These are phyloP conservation scores for Mystacides longicornis DNA, from an alignment of 2,888 invertebrate genomes.

Conservation along the genomic window DNA sequence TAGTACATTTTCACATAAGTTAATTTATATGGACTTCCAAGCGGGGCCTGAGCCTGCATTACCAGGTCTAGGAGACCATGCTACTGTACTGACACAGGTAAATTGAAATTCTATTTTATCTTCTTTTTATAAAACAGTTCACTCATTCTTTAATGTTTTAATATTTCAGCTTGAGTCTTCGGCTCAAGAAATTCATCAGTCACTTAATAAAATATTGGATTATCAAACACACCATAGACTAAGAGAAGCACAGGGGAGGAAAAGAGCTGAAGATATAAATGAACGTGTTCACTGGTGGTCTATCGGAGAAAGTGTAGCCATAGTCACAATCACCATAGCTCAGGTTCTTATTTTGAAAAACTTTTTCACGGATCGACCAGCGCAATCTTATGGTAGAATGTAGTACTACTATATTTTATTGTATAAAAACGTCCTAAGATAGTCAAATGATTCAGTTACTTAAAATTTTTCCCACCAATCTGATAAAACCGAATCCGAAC, in stretches of 20 bases:
- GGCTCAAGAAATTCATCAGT: constrained; percentile 83
- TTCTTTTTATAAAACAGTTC: background rate
- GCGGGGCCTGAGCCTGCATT: constrained; percentile 84
- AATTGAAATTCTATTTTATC: background rate
- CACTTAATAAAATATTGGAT: constrained; percentile 81
- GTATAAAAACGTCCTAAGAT: no score
- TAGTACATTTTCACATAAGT: constrained; percentile 96
- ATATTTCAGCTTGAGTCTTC: constrained; percentile 81
- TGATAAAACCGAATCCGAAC: no score
- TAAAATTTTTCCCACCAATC: no score
- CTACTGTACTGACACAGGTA: constrained; percentile 89
- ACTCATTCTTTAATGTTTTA: background rate
- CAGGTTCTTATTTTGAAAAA: constrained; percentile 89
- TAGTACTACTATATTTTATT: no score
- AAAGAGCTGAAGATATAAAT: constrained; percentile 93
- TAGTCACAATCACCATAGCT: constrained; percentile 77
- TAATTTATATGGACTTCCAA: constrained; percentile 97
- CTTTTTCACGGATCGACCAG: constrained; percentile 65
- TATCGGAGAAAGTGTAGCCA: constrained; percentile 74
- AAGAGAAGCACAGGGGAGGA: constrained; percentile 89
- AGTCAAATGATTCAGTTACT: no score
- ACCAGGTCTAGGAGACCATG: constrained; percentile 80
- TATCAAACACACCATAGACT: constrained; percentile 96
- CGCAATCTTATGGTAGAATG: constrained; percentile 30
- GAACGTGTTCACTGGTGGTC: constrained; percentile 94